Conservation (phyloP, 1,140 invertebrate genomes). For the Camponotus pennsylvanicus region DNA sequence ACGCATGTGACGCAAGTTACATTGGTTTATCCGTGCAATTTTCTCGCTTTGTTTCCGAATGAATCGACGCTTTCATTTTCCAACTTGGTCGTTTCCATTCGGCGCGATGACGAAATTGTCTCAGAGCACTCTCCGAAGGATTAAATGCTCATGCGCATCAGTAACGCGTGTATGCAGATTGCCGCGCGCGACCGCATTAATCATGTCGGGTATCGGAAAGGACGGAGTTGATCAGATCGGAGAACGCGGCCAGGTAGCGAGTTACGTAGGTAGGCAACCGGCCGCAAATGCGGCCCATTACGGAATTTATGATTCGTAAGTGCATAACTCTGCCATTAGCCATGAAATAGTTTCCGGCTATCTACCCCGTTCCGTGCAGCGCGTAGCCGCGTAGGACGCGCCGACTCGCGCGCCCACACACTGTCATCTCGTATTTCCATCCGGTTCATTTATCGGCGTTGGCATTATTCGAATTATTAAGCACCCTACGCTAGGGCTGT, state of each 20-base stretch:
- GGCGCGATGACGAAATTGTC: not conserved
- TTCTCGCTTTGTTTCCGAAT: not conserved
- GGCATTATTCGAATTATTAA: constrained; percentile 74
- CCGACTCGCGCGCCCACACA: constrained; percentile 9
- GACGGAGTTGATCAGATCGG: constrained; percentile 65
- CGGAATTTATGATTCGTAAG: constrained; percentile 79
- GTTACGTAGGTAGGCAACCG: constrained; percentile 42
- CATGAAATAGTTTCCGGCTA: constrained; percentile 78
- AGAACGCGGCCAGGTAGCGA: constrained; percentile 47
- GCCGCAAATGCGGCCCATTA: constrained; percentile 71
- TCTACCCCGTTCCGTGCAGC: constrained; percentile 66
- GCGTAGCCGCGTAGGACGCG: constrained; percentile 41
- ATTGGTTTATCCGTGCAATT: not conserved
- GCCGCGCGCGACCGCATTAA: constrained; percentile 35
- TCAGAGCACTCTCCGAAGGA: not conserved
- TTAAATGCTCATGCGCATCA: not conserved
- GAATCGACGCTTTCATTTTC: not conserved
- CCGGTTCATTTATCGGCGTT: constrained; percentile 71
- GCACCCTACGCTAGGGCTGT: constrained; percentile 33
- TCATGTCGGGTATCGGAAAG: constrained; percentile 51
- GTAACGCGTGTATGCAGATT: not conserved
- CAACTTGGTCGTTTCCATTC: not conserved
- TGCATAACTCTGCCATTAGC: constrained; percentile 79
- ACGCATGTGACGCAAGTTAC: too few species aligned
- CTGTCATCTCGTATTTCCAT: constrained; percentile 69